Evolutionary conservation across 2,113 vertebrate species (phyloP).

Genomic region (human (Homo sapiens)): GRCh38 chr2:41844501-41845000

Average conservation of each 20-base stretch:
- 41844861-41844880: not conserved
- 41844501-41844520: not conserved
- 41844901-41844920: too few species aligned
- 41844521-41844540: not conserved
- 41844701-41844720: not conserved
- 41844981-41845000: too few species aligned
- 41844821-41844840: not conserved
- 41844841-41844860: not conserved
- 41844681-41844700: not conserved
- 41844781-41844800: not conserved
- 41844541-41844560: not conserved
- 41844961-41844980: too few species aligned
- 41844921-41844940: too few species aligned
- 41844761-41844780: not conserved
- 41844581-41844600: not conserved
- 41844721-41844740: not conserved
- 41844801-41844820: not conserved
- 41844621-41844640: not conserved
- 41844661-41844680: not conserved
- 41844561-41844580: not conserved
- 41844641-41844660: not conserved
- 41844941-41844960: too few species aligned
- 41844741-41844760: not conserved
- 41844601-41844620: not conserved
- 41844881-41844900: too few species aligned